Evolutionary conservation across 2,888 invertebrate genomes (phyloP).

Genomic region (Calliscelio sp.): DNA sequence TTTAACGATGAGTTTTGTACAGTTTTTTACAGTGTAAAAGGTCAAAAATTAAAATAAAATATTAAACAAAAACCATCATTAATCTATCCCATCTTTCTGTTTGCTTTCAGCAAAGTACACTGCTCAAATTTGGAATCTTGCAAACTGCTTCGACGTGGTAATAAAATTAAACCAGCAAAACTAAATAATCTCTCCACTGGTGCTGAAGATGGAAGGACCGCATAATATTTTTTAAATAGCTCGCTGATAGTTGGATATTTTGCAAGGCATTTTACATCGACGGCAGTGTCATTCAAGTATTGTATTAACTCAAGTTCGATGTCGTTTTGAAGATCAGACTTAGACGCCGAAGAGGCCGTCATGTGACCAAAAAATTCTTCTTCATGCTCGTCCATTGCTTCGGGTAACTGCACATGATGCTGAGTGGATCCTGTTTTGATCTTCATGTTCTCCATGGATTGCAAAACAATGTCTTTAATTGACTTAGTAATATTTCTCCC

Average conservation of each 20-base stretch:
- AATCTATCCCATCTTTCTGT: too few species aligned
- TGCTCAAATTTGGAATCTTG: neutral
- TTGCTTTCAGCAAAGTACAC: conserved; percentile 15
- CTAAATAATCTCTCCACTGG: conserved; percentile 14
- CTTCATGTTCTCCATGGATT: neutral
- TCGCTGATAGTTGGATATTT: conserved; percentile 26
- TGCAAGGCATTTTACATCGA: neutral
- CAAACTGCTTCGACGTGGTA: neutral
- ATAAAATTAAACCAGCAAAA: conserved; percentile 3
- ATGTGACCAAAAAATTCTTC: too few species aligned
- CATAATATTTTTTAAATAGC: neutral
- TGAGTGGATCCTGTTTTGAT: neutral
- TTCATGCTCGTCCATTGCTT: neutral
- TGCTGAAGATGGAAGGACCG: conserved; percentile 1
- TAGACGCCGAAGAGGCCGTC: neutral
- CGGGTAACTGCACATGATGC: neutral
- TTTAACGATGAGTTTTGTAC: too few species aligned
- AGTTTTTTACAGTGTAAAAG: too few species aligned
- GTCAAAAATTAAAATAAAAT: too few species aligned
- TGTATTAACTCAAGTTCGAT: neutral
- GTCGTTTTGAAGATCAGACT: neutral
- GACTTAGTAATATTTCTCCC: neutral
- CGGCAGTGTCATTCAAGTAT: conserved; percentile 5
- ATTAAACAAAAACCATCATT: too few species aligned
- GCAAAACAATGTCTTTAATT: neutral